Base-by-base conservation (phyloP, 1,140 invertebrate species). In the Acromyrmex echinatior region DNA sequence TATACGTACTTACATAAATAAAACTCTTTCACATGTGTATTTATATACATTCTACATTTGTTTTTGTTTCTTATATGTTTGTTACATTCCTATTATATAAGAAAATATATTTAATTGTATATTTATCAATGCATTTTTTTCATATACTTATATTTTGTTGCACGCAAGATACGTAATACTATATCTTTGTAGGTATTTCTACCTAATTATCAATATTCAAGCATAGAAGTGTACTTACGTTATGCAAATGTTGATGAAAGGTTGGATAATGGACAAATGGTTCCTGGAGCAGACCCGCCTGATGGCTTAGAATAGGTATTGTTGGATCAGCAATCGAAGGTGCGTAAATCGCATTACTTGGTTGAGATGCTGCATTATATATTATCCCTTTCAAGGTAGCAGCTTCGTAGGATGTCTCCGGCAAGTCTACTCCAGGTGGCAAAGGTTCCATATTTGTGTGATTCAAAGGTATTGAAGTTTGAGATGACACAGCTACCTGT, bases 351-450 rank as follows among this genome's bases (percentile, higher is more conserved):
- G 94, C 91, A 86, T 93, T 94, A 21, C 90, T 92, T 76, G 93
- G 93, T 25, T 94, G 93, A 0, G 93, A 91, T 12, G 92, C 87
- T 35, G 93, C 86, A 0, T 93, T 91, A 63, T 95, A 95, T 0
- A 95, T 87, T 25, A 94, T 93, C 18, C 91, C 85, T 74, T 90
- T 82, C 10, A 92, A 7, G 0, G 84, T 73, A n/a, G 82, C 86
- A 16, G 81, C 60, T 56, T 88, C 77, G 28, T 94, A 95, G 2
- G 93, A 87, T n/a, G 94, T 90, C 65, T 96, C 95, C 3, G 94
- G 90, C 60, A 95, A 88, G 86, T 96, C 96, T 0, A 96, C 96
- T 9, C 96, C 96, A 10, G 96, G 96, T 35, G 96, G 96, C 18
- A 96, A 81, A 28, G 96, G 96, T 86, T 96, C 94, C 60, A 82